A percentile compares a stretch with the other conserved stretches of the same genome.
phyloP scores from a whole-genome alignment of 2,797 vertebrate species.

The Xerus rutilus region DNA sequence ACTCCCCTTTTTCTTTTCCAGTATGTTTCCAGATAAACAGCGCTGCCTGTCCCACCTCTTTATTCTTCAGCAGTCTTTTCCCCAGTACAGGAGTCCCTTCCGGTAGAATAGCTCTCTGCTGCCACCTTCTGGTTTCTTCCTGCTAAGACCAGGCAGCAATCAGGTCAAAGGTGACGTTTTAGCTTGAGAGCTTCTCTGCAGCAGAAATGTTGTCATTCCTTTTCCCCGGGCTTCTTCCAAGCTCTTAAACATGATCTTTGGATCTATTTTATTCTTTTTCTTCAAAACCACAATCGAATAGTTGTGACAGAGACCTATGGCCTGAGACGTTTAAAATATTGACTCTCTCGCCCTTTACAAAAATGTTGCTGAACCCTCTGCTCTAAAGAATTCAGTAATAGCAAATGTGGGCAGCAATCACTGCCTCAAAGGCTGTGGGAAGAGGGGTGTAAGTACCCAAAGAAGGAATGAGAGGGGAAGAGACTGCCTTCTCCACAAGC shows the following conservation, averaged over 20 bases:
- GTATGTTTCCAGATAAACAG: background rate
- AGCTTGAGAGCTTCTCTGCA: background rate
- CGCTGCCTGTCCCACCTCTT: background rate
- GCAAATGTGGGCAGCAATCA: background rate
- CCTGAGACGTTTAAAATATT: background rate
- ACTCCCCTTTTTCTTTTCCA: background rate
- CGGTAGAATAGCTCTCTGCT: conserved; percentile 74
- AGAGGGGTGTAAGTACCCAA: background rate
- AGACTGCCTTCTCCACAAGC: background rate
- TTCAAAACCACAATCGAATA: background rate
- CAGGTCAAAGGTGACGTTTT: background rate
- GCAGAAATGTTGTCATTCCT: too few relatives aligned
- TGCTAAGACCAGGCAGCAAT: conserved; percentile 51
- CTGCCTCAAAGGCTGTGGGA: background rate
- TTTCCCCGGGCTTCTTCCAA: background rate
- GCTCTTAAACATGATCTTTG: background rate
- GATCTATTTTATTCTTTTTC: background rate
- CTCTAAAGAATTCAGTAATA: background rate
- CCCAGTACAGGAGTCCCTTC: background rate
- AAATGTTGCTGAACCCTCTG: background rate
- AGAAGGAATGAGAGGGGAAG: background rate
- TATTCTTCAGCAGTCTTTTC: background rate
- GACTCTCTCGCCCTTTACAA: background rate
- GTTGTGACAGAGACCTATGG: background rate
- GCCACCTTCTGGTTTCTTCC: conserved; percentile 75